Conservation (phyloP, 2,113 vertebrate species). For the human region DNA sequence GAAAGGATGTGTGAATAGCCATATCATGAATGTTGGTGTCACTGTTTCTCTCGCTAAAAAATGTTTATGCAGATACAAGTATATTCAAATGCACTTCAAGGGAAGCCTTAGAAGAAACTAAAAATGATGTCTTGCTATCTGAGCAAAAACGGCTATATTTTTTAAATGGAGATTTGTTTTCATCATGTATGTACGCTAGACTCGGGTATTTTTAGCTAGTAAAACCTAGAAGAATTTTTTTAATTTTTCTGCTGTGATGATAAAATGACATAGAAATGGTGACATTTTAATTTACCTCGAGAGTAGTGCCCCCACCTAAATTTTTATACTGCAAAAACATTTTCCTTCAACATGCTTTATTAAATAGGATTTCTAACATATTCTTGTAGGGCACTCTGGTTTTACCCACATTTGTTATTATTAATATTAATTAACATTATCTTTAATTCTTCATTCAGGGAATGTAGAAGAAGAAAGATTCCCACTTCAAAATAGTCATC, state of each 20-base stretch:
- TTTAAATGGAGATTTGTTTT: neutral
- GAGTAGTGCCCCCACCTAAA: neutral
- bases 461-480: neutral
- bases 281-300: neutral
- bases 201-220: neutral
- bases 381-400: neutral
- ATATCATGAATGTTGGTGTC: neutral
- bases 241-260: neutral
- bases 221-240: neutral
- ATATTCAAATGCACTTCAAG: neutral
- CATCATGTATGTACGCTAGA: neutral
- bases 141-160: neutral
- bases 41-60: neutral
- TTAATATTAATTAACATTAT: neutral
- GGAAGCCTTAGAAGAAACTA: neutral
- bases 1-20: neutral
- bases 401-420: neutral
- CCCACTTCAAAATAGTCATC: neutral
- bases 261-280: neutral
- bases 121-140: neutral
- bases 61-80: neutral
- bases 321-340: neutral
- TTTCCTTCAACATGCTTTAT: neutral
- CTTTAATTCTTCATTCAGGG: neutral
- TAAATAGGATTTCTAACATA: neutral